These are phyloP conservation scores for Oreochromis niloticus DNA, from an alignment of 2,113 vertebrate species.

Conservation along the genomic window DNA sequence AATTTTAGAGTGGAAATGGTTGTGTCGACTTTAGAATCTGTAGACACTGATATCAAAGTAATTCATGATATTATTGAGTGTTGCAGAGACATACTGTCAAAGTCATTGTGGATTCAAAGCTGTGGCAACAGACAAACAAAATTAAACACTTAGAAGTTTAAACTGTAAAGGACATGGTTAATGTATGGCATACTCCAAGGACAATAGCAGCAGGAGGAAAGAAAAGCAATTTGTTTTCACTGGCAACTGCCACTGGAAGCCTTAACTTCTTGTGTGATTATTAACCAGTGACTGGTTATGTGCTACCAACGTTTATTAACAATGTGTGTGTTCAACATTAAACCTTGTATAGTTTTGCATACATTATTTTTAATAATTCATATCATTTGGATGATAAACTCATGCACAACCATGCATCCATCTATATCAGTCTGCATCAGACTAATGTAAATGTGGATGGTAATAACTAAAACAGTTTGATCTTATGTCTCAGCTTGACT, in stretches of 20 bases:
- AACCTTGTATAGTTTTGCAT: not conserved
- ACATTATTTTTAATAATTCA: not conserved
- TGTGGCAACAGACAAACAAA: not conserved
- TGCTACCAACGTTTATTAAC: not conserved
- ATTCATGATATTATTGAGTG: conserved; percentile 79
- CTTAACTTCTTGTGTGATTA: not conserved
- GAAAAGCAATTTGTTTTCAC: not conserved
- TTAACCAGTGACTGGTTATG: not conserved
- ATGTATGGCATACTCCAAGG: not conserved
- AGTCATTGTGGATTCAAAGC: not conserved
- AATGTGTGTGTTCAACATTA: not conserved
- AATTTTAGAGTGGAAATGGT: conserved; percentile 71
- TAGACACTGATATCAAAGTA: conserved; percentile 66
- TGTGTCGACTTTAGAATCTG: conserved; percentile 45
- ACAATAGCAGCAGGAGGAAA: not conserved
- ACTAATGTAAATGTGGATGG: not conserved
- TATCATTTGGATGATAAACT: not conserved
- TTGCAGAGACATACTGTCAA: conserved; percentile 4
- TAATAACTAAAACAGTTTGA: conserved; percentile 8
- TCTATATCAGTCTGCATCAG: not conserved
- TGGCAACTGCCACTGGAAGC: not conserved
- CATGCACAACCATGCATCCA: not conserved
- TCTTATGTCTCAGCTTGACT: conserved; percentile 24
- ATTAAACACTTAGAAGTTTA: not conserved
- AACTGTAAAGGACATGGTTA: not conserved